These are phyloP conservation scores for Apostichopus parvimensis DNA, from an alignment of 35 echinoderm and acorn worm species.

Conservation along the genomic window DNA sequence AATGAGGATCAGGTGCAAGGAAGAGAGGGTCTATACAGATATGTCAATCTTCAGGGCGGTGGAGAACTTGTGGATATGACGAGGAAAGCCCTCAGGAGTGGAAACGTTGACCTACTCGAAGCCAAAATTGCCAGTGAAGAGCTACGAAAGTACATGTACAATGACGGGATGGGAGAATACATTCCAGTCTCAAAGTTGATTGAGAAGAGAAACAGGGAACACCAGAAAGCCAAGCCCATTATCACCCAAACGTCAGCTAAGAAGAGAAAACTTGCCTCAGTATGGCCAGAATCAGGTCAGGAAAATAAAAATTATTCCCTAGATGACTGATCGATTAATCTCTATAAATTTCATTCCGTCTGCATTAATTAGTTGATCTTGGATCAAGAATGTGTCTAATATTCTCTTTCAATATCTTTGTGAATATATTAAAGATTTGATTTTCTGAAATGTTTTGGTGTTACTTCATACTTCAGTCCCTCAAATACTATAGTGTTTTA, in stretches of 20 bases:
- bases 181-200: conserved; percentile 64
- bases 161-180: conserved; percentile 56
- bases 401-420: not conserved
- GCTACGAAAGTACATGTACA: conserved; percentile 74
- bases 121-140: conserved; percentile 57
- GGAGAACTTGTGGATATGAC: conserved; percentile 76
- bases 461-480: too few relatives aligned
- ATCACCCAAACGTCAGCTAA: not conserved
- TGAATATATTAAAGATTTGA: too few relatives aligned
- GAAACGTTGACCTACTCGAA: conserved; percentile 61
- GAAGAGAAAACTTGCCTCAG: conserved; percentile 5
- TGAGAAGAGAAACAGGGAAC: conserved; percentile 66
- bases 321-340: too few relatives aligned
- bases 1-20: conserved; percentile 71
- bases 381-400: not conserved
- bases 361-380: too few relatives aligned
- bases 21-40: conserved; percentile 57
- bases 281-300: conserved; percentile 37
- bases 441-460: too few relatives aligned
- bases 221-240: conserved; percentile 37
- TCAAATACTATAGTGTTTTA: too few relatives aligned
- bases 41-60: conserved; percentile 78
- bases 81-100: conserved; percentile 28
- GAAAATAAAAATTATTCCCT: too few relatives aligned
- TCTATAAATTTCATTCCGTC: too few relatives aligned